Base-by-base conservation (phyloP, 2,797 vertebrate genomes). In the Clarias platycephalus region DNA sequence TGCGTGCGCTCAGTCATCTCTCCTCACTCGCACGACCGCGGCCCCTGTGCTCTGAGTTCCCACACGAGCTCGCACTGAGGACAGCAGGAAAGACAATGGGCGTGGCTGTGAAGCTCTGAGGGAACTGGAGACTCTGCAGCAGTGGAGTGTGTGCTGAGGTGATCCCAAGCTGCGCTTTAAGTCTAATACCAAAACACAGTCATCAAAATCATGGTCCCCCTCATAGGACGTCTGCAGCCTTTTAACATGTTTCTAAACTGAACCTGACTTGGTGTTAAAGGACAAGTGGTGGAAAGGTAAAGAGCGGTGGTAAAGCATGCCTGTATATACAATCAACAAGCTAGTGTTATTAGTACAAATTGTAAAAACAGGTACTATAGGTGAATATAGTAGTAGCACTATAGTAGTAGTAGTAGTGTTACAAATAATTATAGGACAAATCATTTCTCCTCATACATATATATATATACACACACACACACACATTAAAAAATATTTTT, bases 241-340 rank as follows among this genome's bases (percentile, higher is more conserved):
- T 76, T 76, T 22, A 31, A 28, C 44, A 26, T 1, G 22, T 3
- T 37, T 37, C 1, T 24, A 4, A 7, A 34, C 74, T 76, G 74
- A 28, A 26, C n/a, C 12, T 24, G 28, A 76, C 18, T 58, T 58
- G 7, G 57, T 31, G 57, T 77, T 31, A 77, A 77, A 77, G 57
- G 22, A 62, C 76, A 78, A 78, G 34, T 78, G 57, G 76, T 40
- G 76, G 57, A 78, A 62, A 78, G 76, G 57, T 78, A 24, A 78
- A 37, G 28, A 60, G 37, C 12, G 37, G 57, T 31, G 60, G 6
- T 13, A 60, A 60, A 60, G 22, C 22, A 2, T 62, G 76, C 40
- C 57, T 9, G 20, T 34, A 53, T 49, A 49, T 12, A 49, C 44
- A 49, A 49, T 49, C 44, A 49, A 49, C 44, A 49, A 49, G 44